Percentiles rank a stretch among this genome's conserved stretches.
These are phyloP conservation scores for Mobula hypostoma DNA, from an alignment of 2,113 vertebrate species.

Conservation along the genomic window DNA sequence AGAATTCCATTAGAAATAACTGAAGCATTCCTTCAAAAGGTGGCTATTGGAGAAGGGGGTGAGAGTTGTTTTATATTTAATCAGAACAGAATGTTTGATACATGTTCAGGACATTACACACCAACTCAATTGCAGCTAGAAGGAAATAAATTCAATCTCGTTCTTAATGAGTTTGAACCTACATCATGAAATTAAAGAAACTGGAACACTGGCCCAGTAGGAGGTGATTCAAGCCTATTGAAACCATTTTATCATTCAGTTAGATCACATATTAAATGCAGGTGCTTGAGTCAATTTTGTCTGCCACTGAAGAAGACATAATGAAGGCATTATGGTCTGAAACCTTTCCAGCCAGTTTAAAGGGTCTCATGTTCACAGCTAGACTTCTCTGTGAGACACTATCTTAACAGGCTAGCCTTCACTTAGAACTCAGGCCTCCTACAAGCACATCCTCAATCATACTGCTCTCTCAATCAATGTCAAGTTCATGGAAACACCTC, in stretches of 20 bases:
- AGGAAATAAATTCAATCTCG: neutral
- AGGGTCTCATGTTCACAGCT: too few relatives aligned
- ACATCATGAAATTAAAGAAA: neutral
- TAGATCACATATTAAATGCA: neutral
- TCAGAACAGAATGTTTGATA: neutral
- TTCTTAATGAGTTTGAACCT: neutral
- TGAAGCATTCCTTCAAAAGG: neutral
- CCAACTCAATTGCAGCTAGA: neutral
- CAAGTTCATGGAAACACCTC: too few relatives aligned
- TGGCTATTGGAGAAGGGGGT: too few relatives aligned
- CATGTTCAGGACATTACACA: neutral
- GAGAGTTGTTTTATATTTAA: neutral
- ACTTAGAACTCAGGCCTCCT: too few relatives aligned
- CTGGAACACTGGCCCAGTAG: neutral
- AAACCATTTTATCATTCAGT: neutral
- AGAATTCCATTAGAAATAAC: neutral
- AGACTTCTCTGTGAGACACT: too few relatives aligned
- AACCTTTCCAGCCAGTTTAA: too few relatives aligned
- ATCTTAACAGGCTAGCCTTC: too few relatives aligned
- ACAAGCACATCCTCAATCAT: too few relatives aligned
- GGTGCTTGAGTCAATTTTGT: too few relatives aligned
- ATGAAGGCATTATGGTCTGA: too few relatives aligned
- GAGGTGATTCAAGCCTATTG: neutral
- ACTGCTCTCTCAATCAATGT: too few relatives aligned
- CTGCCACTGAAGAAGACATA: too few relatives aligned